Evolutionary conservation across 2,888 invertebrate genomes (phyloP).

Genomic region (Ophion ellenae): DNA sequence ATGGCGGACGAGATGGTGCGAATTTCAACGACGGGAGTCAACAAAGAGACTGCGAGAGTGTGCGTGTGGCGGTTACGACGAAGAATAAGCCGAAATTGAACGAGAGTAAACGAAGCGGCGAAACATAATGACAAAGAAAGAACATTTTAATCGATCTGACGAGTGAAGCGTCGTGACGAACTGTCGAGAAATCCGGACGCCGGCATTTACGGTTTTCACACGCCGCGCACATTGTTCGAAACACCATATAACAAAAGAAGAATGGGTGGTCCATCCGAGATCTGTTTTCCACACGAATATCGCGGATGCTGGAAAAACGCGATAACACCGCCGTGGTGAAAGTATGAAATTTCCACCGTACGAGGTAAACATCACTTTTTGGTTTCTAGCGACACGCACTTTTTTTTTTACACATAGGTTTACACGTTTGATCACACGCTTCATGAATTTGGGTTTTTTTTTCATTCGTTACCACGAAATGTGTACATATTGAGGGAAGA

Average conservation of each 20-base stretch:
- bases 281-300: neutral
- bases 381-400: neutral
- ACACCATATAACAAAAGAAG: conserved; percentile 11
- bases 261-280: conserved; percentile 15
- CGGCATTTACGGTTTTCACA: neutral
- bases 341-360: conserved; percentile 57
- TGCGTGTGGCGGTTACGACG: neutral
- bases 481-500: neutral
- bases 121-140: neutral
- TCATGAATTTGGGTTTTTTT: neutral
- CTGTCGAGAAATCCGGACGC: neutral
- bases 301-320: conserved; percentile 4
- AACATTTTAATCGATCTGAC: conserved; percentile 14
- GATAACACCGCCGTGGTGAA: conserved; percentile 4
- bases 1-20: neutral
- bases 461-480: neutral
- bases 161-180: neutral
- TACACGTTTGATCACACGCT: conserved; percentile 10
- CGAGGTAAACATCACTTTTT: conserved; percentile 48
- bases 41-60: conserved; percentile 2
- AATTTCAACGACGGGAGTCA: conserved; percentile 9
- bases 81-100: neutral
- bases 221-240: neutral
- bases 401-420: neutral
- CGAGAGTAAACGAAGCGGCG: conserved; percentile 11